Evolutionary conservation across 2,888 invertebrate genomes (phyloP), one percentile per base, ranked within the genome.

Genomic region (Rotaria socialis): DNA sequence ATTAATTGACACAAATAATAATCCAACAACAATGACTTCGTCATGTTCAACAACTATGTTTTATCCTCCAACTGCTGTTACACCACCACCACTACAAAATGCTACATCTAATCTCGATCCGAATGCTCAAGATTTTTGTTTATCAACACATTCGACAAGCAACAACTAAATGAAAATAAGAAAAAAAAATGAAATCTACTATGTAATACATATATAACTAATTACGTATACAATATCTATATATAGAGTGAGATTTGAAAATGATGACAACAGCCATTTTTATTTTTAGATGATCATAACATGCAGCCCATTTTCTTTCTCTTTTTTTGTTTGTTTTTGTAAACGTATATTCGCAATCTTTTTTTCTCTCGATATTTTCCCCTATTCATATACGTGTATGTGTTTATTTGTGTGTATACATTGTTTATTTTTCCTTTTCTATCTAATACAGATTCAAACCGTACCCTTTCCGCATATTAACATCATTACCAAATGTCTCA

Each of bases 41-140:
- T 43, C 80, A 47, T 80, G 47, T 80, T 43, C 80, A 43, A 35
- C 67, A 67, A 7, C 19, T 35, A 19, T 67, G 27, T 67, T 67
- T 35, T 80, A 80, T 80, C 47, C 43, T 47, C 24, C 80, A 14
- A 47, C 47, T 24, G 24, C 24, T n/a, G 14, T 47, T 14, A 47
- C 80, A 80, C 43, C 80, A 47, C 80, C 80, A 80, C 43, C 80
- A 80, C 47, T 80, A 47, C 80, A 80, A 80, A 47, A 43, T 24
- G 47, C 47, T 2, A 47, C 43, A 47, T 80, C 80, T 3, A 47
- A n/a, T 80, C 80, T 80, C 80, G 80, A 80, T 80, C 80, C 80
- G 0, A 80, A 80, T 47, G 80, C 80, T 80, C 80, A 80, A 80
- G 80, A 80, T 80, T 80, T 47, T 47, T 80, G 80, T 47, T n/a